Base-by-base conservation (phyloP, 2,113 vertebrate species). In the Ploceus nigricollis region DNA sequence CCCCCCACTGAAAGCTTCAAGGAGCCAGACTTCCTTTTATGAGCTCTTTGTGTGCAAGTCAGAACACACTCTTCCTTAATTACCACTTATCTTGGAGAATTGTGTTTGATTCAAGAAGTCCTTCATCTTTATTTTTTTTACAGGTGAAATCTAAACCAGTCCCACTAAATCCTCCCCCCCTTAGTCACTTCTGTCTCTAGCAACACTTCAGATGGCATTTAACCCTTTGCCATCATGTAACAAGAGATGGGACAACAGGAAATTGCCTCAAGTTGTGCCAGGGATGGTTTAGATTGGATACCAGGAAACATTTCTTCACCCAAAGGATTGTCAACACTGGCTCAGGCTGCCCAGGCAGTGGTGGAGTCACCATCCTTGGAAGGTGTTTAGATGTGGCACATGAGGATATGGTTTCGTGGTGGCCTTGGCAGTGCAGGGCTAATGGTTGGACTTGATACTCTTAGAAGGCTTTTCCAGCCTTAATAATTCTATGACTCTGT, bases 61-160 rank as follows among this genome's bases (percentile, higher is more conserved):
- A 88, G 87, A 95, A 94, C 93, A 93, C 58, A 82, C 63, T 85
- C 78, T 77, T 88, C 66, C 39, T 72, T 91, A 96, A 91, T 95
- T 94, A 95, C 81, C 17, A 33, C 82, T 95, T 91, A 87, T 91
- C 78, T 93, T 42, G 39, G 58, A 88, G 75, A 93, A 82, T 18
- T 76, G 48, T 13, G 7, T 58, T 72, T 85, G 84, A 94, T 76
- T 89, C 82, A 80, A 79, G 63, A 72, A 91, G 16, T 50, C 70
- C 78, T 89, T 95, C 35, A 73, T 85, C 80, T 78, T 81, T 45
- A 2, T 28, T 51, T 89, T 82, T 91, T 64, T 20, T 57, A 75
- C 51, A 80, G 54, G 72, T 87, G 75, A 90, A 94, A 91, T 33
- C 35, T 30, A 89, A 93, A 72, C 69, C 33, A 18, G 75, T 50